Base-by-base conservation (phyloP, 2,113 vertebrate species). In the Sisor rabdophorus region DNA sequence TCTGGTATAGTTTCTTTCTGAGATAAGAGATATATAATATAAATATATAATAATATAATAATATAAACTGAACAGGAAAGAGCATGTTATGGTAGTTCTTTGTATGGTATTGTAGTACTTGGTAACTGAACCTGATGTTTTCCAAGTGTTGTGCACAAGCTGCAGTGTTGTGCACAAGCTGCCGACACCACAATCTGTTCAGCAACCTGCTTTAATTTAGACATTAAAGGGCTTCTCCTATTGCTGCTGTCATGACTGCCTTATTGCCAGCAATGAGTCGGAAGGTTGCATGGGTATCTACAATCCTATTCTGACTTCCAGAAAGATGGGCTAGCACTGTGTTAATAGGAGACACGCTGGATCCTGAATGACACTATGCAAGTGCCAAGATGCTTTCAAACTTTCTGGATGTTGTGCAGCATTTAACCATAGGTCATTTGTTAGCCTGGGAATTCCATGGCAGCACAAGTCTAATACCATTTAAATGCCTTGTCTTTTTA, bases 171-270 rank as follows among this genome's bases (percentile, higher is more conserved):
- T n/a, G 44, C 73, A 19, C 47, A 77, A 81, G 80, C 79, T 67
- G 73, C 60, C 83, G 75, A 85, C 69, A 65, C 77, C 75, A 79
- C 82, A 84, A 19, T 78, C 86, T 81, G 83, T 84, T 84, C 83
- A 73, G 59, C 76, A 83, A 80, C 83, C 80, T 80, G 77, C 77
- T 75, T 72, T 78, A 8, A 85, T 85, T 80, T 68, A 81, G 84
- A 91, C 88, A 89, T 88, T 86, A 89, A 90, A 90, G 86, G 83
- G 75, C 79, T 85, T 87, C 87, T 84, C 84, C 79, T 61, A 80
- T 83, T 60, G 30, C 61, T 82, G 78, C 83, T 88, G 88, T 90
- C 89, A 85, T 78, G 55, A 44, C 78, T 86, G 86, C 87, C 87
- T 83, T 85, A 88, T 81, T 78, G 77, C 77, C 64, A 79, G 77